Conservation (phyloP, 2,888 invertebrate genomes). For the Yponomeuta cagnagella region DNA sequence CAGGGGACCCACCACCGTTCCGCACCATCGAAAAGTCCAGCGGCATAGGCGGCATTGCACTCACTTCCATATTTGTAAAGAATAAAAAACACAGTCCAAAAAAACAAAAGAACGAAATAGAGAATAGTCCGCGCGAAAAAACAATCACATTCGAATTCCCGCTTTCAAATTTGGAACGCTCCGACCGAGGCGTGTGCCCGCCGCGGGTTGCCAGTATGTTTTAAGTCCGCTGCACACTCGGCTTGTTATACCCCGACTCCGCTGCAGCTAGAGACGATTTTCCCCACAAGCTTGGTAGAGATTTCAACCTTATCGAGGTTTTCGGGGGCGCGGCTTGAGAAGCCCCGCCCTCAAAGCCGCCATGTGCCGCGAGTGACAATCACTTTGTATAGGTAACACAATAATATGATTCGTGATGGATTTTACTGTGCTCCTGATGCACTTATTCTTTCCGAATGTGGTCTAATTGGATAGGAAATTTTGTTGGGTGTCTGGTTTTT, state of each 20-base stretch:
- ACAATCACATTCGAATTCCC: constrained; percentile 10
- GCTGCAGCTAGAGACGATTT: constrained; percentile 64
- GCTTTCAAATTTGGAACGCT: constrained; percentile 31
- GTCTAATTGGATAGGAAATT: constrained; percentile 17
- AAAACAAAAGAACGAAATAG: neutral
- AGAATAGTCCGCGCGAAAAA: neutral
- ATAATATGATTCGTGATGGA: constrained; percentile 75
- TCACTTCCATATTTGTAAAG: constrained; percentile 73
- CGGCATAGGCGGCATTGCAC: constrained; percentile 78
- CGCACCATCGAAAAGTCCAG: constrained; percentile 80
- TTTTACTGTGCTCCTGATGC: constrained; percentile 71
- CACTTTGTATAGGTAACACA: constrained; percentile 76
- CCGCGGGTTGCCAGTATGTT: constrained; percentile 58
- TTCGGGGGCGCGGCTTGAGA: constrained; percentile 54
- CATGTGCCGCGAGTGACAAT: constrained; percentile 71
- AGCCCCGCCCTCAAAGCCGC: constrained; percentile 55
- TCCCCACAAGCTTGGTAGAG: constrained; percentile 54
- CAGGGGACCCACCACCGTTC: constrained; percentile 54
- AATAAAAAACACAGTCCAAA: constrained; percentile 22
- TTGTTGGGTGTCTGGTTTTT: constrained; percentile 14
- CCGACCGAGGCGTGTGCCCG: constrained; percentile 53
- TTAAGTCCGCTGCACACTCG: constrained; percentile 57
- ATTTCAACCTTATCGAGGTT: constrained; percentile 67
- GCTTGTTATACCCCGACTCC: constrained; percentile 37
- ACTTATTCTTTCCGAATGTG: constrained; percentile 35